Evolutionary conservation across 64 coral and sea anemone species (phyloP), one percentile per base, ranked within the genome.

Genomic region (Pachyseris speciosa): DNA sequence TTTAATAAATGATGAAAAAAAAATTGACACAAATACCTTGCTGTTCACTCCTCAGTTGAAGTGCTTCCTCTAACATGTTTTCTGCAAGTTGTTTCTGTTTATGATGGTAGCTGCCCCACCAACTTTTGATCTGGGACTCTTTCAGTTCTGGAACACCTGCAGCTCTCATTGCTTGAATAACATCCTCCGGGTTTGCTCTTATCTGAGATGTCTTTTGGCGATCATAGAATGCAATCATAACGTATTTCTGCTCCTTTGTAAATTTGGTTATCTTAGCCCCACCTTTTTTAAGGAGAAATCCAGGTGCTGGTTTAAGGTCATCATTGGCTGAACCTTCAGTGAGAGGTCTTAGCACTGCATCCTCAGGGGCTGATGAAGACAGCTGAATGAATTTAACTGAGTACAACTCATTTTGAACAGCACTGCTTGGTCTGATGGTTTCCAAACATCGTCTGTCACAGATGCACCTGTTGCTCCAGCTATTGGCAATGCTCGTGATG

Each of bases 91-190:
- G 13, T 13, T 47, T 36, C 55, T 57, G n/a, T 37, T 80, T 80
- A 1, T 33, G 3, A 19, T 59, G 76, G 25, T 80, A 80, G 25
- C 47, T 30, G 7, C 48, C 29, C 51, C 76, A 80, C 76, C 76
- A 80, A 24, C 76, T 80, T 55, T 80, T 80, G 3, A 80, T 80
- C 16, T 80, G 76, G 1, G 76, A 80, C 2, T 80, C 76, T 80
- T 80, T 80, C 5, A 80, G 33, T n/a, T n/a, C n/a, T n/a, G n/a
- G 9, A 16, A 10, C 9, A 31, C 10, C 20, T 57, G 20, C 2
- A 25, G 47, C 24, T 7, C 20, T 58, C 76, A 80, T 80, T 2
- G 24, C 24, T 22, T 10, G 26, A 15, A 15, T 58, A 58, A 53
- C 45, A 30, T 58, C 45, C n/a, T 17, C 15, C 9, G 76, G 45